Base-by-base conservation (phyloP, 1,140 invertebrate genomes). In the Drosophila murphyi region DNA sequence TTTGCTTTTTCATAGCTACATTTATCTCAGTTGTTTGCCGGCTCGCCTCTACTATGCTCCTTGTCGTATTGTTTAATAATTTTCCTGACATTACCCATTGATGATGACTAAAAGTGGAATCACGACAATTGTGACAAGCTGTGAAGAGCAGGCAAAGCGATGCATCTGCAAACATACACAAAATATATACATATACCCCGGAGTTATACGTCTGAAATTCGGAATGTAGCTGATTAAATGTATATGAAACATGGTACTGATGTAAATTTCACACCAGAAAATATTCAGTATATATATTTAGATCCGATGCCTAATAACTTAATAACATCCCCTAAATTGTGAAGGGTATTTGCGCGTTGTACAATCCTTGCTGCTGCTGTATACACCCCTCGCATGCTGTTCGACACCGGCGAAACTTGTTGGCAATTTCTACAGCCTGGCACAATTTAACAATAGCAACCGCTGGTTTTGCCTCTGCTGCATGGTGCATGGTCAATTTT, bases 31-130 rank as follows among this genome's bases (percentile, higher is more conserved):
- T 64, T 47, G 59, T 51, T 59, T 52, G 61, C 50, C 50, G 10
- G n/a, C 35, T 4, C 54, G 34, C 55, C 29, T 8, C 52, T 39
- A 32, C 28, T 57, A 29, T 37, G 48, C 43, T 55, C 29, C 28
- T 51, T 41, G 20, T 48, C 54, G 83, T 83, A 88, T 87, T 87
- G 82, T 88, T 88, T 77, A 82, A 80, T 87, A 69, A 88, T 74
- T 88, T 87, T 82, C 62, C 80, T 87, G 82, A 76, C n/a, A 4
- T n/a, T n/a, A 43, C 39, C 39, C 39, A n/a, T n/a, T 43, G 4
- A 43, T n/a, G 3, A 43, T n/a, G 2, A 10, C 0, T 1, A n/a
- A 6, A 43, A 2, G 3, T 10, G 39, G 39, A n/a, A 34, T 34
- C 5, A 34, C 34, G 5, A 20, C 20, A 20, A 20, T 20, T 20